phyloP scores from a whole-genome alignment of 2,888 invertebrate species.

The Craniophora ligustri region DNA sequence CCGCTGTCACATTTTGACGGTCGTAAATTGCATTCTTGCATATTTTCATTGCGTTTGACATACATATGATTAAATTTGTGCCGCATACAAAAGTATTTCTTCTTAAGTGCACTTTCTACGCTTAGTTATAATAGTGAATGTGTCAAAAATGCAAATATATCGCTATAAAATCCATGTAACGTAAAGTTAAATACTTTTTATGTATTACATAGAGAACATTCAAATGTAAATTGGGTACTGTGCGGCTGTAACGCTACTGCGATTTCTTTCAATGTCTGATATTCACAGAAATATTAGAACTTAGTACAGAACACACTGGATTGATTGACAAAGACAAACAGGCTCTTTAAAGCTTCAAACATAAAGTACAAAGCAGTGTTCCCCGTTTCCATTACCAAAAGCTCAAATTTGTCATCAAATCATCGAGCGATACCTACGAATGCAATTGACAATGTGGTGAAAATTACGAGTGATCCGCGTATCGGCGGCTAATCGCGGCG shows the following conservation, averaged over 20 bases:
- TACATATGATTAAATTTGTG: too few species aligned
- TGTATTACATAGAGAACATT: background rate
- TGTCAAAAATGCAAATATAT: background rate
- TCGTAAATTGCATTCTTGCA: conserved; percentile 32
- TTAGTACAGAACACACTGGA: too few species aligned
- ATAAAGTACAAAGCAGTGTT: background rate
- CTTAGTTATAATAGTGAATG: background rate
- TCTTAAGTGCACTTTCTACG: conserved; percentile 27
- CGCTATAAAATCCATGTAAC: background rate
- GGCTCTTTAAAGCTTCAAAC: too few species aligned
- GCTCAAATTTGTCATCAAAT: conserved; percentile 1
- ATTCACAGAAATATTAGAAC: too few species aligned
- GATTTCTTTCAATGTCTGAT: too few species aligned
- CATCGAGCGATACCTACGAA: conserved; percentile 21
- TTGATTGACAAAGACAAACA: too few species aligned
- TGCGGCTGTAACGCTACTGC: too few species aligned
- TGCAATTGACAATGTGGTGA: conserved; percentile 35
- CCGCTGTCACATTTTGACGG: conserved; percentile 31
- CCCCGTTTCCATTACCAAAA: too few species aligned
- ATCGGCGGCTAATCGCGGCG: conserved; percentile 47
- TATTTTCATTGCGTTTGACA: conserved; percentile 32
- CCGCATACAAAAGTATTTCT: conserved; percentile 24
- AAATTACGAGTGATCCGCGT: conserved; percentile 40
- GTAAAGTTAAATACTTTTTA: too few species aligned
- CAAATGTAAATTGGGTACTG: background rate